A percentile compares a stretch with the other conserved stretches of the same genome.
These are phyloP conservation scores for Maccullochella peelii DNA, from an alignment of 2,113 vertebrate genomes.

Conservation along the genomic window DNA sequence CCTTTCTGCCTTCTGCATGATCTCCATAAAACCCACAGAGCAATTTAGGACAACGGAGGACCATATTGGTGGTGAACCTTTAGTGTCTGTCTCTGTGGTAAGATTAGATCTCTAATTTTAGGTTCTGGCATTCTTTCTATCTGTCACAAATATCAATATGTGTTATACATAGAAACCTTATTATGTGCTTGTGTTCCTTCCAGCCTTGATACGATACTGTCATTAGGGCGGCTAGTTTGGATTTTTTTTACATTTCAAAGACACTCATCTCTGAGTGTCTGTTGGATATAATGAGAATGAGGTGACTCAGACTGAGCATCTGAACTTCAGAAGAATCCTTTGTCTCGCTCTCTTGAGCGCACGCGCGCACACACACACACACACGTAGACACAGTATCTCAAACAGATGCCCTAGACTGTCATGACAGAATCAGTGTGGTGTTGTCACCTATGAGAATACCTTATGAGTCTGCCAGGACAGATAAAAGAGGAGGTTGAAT, in stretches of 20 bases:
- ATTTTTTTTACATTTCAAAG: conserved; percentile 49
- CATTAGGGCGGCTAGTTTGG: conserved; percentile 5
- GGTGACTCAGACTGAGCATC: conserved; percentile 1
- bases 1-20: conserved; percentile 47
- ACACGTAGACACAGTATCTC: background rate
- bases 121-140: conserved; percentile 4
- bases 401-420: conserved; percentile 40
- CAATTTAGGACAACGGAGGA: conserved; percentile 10
- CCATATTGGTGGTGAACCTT: background rate
- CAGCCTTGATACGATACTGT: background rate
- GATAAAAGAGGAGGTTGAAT: conserved; percentile 51
- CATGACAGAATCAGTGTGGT: conserved; percentile 30
- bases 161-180: background rate
- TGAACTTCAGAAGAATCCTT: conserved; percentile 25
- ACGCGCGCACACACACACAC: background rate
- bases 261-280: conserved; percentile 19
- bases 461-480: conserved; percentile 53
- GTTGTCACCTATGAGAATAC: conserved; percentile 50
- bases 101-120: conserved; percentile 56
- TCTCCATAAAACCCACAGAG: conserved; percentile 27
- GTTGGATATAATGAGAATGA: conserved; percentile 30
- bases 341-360: conserved; percentile 11
- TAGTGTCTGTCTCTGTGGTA: conserved; percentile 19
- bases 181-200: conserved; percentile 14
- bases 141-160: conserved; percentile 39